Evolutionary conservation across 2,888 invertebrate genomes (phyloP).

Genomic region (Pogonocherus hispidulus): DNA sequence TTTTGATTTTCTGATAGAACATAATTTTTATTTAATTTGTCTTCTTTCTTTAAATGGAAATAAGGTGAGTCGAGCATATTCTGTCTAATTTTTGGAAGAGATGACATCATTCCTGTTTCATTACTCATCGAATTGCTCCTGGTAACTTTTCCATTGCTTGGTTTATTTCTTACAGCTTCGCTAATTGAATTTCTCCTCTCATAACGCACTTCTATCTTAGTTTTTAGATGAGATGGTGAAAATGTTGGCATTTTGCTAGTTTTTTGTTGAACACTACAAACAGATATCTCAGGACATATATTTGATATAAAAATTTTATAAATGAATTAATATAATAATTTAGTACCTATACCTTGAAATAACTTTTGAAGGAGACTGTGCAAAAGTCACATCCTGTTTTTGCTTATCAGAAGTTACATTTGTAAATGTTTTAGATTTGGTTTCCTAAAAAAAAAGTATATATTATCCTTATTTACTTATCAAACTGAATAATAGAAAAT

Average conservation of each 20-base stretch:
- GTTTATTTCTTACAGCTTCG: not conserved
- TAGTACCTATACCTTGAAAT: conserved; percentile 14
- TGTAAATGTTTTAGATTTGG: not conserved
- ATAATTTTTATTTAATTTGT: not conserved
- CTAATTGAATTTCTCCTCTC: conserved; percentile 17
- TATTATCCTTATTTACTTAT: no score
- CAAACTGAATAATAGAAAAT: no score
- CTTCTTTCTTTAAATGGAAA: conserved; percentile 4
- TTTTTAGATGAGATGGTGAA: not conserved
- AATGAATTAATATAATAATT: no score
- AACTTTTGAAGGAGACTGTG: not conserved
- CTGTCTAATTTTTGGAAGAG: conserved; percentile 45
- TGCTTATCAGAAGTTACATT: not conserved
- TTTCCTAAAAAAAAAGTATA: conserved; percentile 6
- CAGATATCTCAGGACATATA: no score
- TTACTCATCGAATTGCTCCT: conserved; percentile 45
- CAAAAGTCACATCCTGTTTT: not conserved
- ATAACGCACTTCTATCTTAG: not conserved
- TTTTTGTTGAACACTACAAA: not conserved
- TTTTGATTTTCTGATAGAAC: not conserved
- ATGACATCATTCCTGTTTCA: conserved; percentile 46
- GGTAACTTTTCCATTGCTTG: conserved; percentile 11
- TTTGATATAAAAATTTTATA: no score
- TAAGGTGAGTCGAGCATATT: conserved; percentile 47
- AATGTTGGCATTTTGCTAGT: not conserved